Evolutionary conservation across 2,797 vertebrate species (phyloP), one percentile per base, ranked within the genome.

Genomic region (Tarsius wallacei): DNA sequence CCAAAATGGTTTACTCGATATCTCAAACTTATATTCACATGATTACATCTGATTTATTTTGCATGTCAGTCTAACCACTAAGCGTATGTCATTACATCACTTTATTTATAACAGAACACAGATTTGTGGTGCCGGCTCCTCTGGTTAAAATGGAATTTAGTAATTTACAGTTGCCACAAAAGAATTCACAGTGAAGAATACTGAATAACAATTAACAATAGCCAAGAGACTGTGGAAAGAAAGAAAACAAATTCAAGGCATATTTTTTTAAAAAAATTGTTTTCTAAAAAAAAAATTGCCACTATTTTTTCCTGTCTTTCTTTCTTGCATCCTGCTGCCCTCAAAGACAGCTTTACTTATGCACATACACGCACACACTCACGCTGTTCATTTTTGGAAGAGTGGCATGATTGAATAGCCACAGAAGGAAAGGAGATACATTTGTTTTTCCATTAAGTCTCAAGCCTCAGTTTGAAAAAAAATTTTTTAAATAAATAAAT

Each of bases 21-120:
- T 90, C 95, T 97, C 91, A 94, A 87, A 94, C 91, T 93, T 96
- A 93, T 78, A 96, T 82, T 97, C 94, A 63, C 89, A 96, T 94
- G 74, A 97, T 97, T 96, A 95, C 77, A 90, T 96, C 82, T 97
- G 97, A 97, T 97, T 97, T 98, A 97, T 97, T 95, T 94, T 96
- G 93, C 94, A 96, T 97, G 94, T 95, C 86, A 92, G 83, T 71
- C 96, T 93, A 96, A 97, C 97, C 96, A 95, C 97, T 94, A 96
- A 96, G 81, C 68, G 36, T 95, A 97, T 97, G 96, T 96, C 96
- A 93, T 96, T 88, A 90, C 82, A 87, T 93, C 95, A 64, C 96
- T 98, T 98, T 97, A 98, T 97, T 97, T 96, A 98, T 87, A 98
- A 94, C 96, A 98, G 97, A 97, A 91, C 96, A 91, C 85, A 96